Base-by-base conservation (phyloP, 2,888 invertebrate species). In the Leptinotarsa tumamoca region DNA sequence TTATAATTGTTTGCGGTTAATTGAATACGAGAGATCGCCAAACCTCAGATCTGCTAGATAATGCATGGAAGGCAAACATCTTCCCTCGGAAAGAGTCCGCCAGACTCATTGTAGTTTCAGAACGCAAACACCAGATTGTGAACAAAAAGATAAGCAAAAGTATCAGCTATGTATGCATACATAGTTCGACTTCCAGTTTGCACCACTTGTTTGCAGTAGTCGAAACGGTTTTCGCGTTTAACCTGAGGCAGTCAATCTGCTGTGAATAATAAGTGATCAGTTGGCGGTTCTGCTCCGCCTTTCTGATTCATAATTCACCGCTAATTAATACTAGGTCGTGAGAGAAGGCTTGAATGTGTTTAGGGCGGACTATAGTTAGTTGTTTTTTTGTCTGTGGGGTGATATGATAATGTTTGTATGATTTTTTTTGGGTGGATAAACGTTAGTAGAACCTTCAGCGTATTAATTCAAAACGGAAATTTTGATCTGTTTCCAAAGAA, bases 291-390 rank as follows among this genome's bases (percentile, higher is more conserved):
- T 63, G n/a, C 50, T 23, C 74, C 71, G 67, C 79, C 74, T 71
- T 67, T 72, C 67, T 78, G 68, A 77, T 79, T 78, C 76, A 79
- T 76, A 77, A 77, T 79, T 77, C 75, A 79, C 75, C 67, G 73
- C 67, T 79, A 77, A 79, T 79, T 77, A 79, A 75, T 79, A 75
- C 71, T 72, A 10, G 43, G 10, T 43, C 43, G 3, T 10, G 3
- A 43, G 10, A 43, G 43, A 10, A 2, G 43, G 43, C 43, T 10
- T 43, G 10, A 43, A 43, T 43, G 43, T 10, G 3, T 43, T 43
- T 5, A 43, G 43, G 43, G 10, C 3, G 43, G 43, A 43, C 10
- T 43, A 43, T 43, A 43, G 3, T 43, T 3, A 10, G 2, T 33
- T 33, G 33, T 1, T 33, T 33, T 33, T 33, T 33, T 33, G 33